phyloP scores from a whole-genome alignment of 2,113 vertebrate species.

The Macheiramphus alcinus region DNA sequence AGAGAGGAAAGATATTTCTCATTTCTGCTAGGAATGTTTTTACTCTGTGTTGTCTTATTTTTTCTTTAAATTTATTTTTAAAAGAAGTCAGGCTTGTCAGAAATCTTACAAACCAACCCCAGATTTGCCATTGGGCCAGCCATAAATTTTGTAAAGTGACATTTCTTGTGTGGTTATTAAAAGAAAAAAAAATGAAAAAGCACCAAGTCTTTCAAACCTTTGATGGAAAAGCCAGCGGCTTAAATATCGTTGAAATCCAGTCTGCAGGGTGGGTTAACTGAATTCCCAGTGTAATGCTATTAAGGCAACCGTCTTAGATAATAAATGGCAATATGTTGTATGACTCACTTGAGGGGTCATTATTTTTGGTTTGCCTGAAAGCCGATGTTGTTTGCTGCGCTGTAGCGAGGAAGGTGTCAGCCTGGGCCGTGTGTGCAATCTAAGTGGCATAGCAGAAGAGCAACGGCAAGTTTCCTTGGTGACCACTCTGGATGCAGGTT shows the following conservation, averaged over 20 bases:
- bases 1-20: background rate
- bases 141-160: background rate
- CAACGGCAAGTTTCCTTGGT: background rate
- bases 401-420: background rate
- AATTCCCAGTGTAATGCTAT: background rate
- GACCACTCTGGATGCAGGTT: background rate
- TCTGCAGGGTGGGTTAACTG: background rate
- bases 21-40: background rate
- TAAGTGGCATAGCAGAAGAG: background rate
- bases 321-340: background rate
- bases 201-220: background rate
- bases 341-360: background rate
- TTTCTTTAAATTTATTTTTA: background rate
- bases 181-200: background rate
- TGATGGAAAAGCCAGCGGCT: background rate
- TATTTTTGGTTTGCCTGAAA: background rate
- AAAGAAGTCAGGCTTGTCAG: background rate
- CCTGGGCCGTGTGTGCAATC: background rate
- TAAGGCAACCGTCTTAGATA: background rate
- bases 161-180: background rate
- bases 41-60: background rate
- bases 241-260: background rate
- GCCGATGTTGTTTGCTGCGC: background rate
- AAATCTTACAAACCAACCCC: background rate
- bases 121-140: background rate